Conservation (phyloP, 2,113 vertebrate species). For the Diphyllodes magnificus region DNA sequence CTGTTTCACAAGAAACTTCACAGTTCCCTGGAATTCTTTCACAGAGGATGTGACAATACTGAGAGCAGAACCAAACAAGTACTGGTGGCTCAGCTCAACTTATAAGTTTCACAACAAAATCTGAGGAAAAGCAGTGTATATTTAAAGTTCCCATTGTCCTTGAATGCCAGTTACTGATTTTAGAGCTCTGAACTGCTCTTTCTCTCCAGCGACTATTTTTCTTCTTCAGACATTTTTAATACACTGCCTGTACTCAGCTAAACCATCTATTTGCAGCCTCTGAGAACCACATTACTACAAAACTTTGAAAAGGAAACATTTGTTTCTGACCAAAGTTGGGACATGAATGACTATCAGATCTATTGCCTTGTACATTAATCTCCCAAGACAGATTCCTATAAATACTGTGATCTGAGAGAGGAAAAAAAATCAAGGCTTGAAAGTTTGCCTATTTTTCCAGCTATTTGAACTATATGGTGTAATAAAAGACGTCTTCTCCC, state of each 20-base stretch:
- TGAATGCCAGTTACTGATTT: background rate
- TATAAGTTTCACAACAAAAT: background rate
- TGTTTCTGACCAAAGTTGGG: background rate
- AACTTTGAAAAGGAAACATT: background rate
- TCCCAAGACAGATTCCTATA: background rate
- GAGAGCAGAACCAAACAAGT: background rate
- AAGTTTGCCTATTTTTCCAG: background rate
- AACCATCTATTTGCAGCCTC: background rate
- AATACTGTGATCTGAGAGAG: background rate
- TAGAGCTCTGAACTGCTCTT: background rate
- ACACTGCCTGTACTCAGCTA: background rate
- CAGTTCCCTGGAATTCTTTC: background rate
- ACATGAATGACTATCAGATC: background rate
- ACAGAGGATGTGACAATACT: background rate
- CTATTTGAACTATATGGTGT: background rate
- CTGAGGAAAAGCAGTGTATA: background rate
- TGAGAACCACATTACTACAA: conserved; percentile 13
- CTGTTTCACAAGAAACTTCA: background rate
- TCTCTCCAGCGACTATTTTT: background rate
- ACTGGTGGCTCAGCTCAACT: background rate
- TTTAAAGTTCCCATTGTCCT: background rate
- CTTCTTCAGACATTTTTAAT: background rate
- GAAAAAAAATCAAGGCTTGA: background rate
- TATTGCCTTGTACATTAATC: background rate
- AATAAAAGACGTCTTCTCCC: background rate